Conservation (phyloP, 2,888 invertebrate species). For the Heteromurus nitidus region DNA sequence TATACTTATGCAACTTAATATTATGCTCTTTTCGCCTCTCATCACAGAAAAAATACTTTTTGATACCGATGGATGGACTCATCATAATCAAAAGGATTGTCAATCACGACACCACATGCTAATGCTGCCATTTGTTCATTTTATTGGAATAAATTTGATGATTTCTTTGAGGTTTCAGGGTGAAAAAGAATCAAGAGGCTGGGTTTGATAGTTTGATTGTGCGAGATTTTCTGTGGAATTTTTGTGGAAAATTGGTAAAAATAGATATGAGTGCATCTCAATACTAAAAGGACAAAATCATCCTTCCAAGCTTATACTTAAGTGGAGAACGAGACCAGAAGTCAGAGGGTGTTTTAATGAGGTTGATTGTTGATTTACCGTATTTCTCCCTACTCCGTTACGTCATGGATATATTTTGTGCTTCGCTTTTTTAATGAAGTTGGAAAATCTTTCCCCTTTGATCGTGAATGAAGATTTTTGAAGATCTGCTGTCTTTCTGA, state of each 20-base stretch:
- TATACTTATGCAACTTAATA: no score
- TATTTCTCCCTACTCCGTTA: background rate
- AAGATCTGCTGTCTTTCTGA: background rate
- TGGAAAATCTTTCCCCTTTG: no score
- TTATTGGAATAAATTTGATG: slow-evolving; percentile 39
- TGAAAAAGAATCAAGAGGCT: no score
- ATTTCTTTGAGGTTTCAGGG: no score
- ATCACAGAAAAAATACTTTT: background rate
- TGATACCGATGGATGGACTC: background rate
- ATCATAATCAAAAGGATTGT: slow-evolving; percentile 57
- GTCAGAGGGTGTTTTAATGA: background rate
- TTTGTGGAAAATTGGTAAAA: slow-evolving; percentile 9
- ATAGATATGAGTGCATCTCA: slow-evolving; percentile 17
- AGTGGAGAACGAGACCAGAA: background rate
- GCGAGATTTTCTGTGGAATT: slow-evolving; percentile 10
- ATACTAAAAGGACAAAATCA: background rate
- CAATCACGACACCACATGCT: slow-evolving; percentile 46
- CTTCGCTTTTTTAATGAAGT: no score
- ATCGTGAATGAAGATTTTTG: background rate
- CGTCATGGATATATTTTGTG: slow-evolving; percentile 4
- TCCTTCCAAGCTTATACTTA: background rate
- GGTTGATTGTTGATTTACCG: background rate
- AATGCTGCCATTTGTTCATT: slow-evolving; percentile 47
- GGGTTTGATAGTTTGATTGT: background rate
- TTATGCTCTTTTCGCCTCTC: background rate